Evolutionary conservation across 2,797 vertebrate species (phyloP), one percentile per base, ranked within the genome.

Genomic region (Urophycis tenuis): DNA sequence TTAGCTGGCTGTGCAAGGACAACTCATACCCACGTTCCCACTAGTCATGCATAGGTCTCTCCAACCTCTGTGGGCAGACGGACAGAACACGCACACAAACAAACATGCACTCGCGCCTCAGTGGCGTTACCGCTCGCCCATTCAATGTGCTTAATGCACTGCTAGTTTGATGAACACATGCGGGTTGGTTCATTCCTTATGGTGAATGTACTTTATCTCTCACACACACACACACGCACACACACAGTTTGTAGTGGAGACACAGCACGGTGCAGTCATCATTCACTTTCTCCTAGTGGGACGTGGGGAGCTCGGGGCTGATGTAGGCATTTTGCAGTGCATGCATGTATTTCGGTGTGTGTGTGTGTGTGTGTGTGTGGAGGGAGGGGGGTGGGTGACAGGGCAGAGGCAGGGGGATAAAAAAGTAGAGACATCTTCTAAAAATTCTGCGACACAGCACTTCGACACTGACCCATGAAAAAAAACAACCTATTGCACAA

Each of bases 1-100:
- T 88, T 88, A 86, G 85, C 83, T 80, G 77, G 80, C 84, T 79
- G 64, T 72, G 82, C 80, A 89, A 85, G 84, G 81, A 83, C 80
- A 84, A 86, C 74, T 53, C 74, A 76, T 77, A 73, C 64, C 80
- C 78, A 79, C 79, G 85, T 78, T 35, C 79, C 82, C 78, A 85
- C 75, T 72, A 41, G 29, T 67, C 25, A 29, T 25, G 11, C 60
- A 29, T 67, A 29, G n/a, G 60, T 67, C 14, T 29, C 25, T 67
- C 60, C 25, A 67, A 67, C 17, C n/a, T 67, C 53, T 60, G 53
- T 60, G 53, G 78, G 79, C 74, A 83, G 71, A 81, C 39, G 67
- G 15, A 22, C 33, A 12, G 39, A 73, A 19, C 39, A 5, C n/a
- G 17, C 29, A 60, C 53, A 60, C n/a, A 60, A n/a, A 60, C 53